Evolutionary conservation across 1,140 invertebrate genomes (phyloP), one percentile per base, ranked within the genome.

Genomic region (Euura lappo): DNA sequence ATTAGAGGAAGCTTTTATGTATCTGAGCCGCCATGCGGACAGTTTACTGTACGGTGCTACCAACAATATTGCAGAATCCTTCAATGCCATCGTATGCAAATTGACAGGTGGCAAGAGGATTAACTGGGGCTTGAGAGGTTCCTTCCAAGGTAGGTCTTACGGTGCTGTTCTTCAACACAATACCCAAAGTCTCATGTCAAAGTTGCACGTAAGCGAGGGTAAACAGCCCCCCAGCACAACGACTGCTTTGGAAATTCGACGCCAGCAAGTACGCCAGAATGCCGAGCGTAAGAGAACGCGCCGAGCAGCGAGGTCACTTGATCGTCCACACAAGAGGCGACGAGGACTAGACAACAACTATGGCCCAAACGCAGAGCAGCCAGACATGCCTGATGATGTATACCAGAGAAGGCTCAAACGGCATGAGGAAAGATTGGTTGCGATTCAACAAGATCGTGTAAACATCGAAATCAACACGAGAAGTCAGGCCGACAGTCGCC

Each of bases 21-120:
- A 75, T 64, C 65, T 82, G 2, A 75, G 72, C 42, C 28, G 51
- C 45, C 65, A 79, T 71, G 69, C 79, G 42, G 28, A 75, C 4
- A 81, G 80, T 72, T 77, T 85, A n/a, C 71, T 88, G 7, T 66
- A 77, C 1, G 79, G 85, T 72, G 76, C 80, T 13, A 85, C 83
- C 44, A 88, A 83, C 68, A 89, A 89, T 74, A 45, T 71, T 45
- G 82, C 80, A 6, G 87, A 89, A 79, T 44, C 64, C n/a, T 88
- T 82, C 77, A 84, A 87, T 75, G 70, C 74, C 6, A 76, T 79
- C 6, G 69, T 85, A 6, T 71, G 71, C 4, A 87, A 87, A 75
- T 77, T 72, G 71, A 77, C 81, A 44, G 79, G 81, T 65, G 87
- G 84, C 8, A 88, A 88, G 77, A 66, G 82, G 70, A 75, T 81